phyloP scores from a whole-genome alignment of 1,140 invertebrate species.

The Trinorchestia longiramus region DNA sequence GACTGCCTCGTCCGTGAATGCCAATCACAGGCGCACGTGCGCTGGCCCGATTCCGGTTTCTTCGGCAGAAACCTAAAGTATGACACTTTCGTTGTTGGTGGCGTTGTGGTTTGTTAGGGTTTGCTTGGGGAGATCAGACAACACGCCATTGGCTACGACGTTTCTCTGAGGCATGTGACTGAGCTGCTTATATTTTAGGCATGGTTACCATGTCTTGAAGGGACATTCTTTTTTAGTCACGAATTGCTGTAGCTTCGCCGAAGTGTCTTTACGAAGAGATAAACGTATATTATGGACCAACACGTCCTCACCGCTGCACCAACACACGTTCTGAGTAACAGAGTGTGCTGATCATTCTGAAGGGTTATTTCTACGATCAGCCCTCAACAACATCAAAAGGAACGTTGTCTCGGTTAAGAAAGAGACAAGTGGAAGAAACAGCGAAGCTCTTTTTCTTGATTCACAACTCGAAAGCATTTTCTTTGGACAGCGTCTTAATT shows the following conservation, averaged over 20 bases:
- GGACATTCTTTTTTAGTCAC: constrained; percentile 54
- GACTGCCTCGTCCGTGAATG: constrained; percentile 16
- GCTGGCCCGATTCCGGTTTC: constrained; percentile 21
- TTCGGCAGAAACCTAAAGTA: not conserved
- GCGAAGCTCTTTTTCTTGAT: not conserved
- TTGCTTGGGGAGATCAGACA: not conserved
- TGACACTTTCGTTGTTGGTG: constrained; percentile 14
- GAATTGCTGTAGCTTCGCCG: constrained; percentile 28
- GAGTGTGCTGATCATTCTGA: not conserved
- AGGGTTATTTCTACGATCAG: not conserved
- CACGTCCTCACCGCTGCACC: constrained; percentile 31
- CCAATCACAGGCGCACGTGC: not conserved
- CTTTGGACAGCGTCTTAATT: constrained; percentile 45
- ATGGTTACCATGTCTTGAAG: constrained; percentile 37
- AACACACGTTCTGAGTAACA: not conserved
- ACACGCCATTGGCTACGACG: constrained; percentile 50
- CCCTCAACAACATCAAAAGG: not conserved
- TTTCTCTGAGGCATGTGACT: constrained; percentile 30
- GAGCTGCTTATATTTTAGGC: constrained; percentile 48
- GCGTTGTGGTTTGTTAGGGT: not conserved
- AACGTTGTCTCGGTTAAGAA: not conserved
- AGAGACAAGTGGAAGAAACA: not conserved
- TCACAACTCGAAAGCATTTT: not conserved
- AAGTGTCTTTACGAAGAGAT: constrained; percentile 50
- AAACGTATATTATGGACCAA: constrained; percentile 31